A percentile compares a stretch with the other conserved stretches of the same genome.
Conservation (phyloP, 2,113 vertebrate genomes). For the Amazona guildingii region DNA sequence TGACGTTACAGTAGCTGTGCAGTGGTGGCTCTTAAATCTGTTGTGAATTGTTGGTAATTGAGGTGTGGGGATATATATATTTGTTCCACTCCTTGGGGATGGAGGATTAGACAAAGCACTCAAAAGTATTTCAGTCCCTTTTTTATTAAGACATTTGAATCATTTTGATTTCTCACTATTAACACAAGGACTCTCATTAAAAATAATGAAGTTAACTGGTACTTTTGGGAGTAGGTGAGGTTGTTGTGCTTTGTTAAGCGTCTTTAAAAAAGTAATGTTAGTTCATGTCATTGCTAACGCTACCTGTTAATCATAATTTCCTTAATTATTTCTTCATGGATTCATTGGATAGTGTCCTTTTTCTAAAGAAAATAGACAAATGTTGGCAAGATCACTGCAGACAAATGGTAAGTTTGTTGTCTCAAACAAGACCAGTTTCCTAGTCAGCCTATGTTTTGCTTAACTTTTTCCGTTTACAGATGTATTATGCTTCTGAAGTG, state of each 20-base stretch:
- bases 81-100: not conserved
- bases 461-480: not conserved
- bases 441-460: not conserved
- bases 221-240: not conserved
- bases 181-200: not conserved
- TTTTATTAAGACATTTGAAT: not conserved
- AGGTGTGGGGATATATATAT: not conserved
- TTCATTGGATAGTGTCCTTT: slow-evolving; percentile 97
- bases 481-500: not conserved
- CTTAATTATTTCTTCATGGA: slow-evolving; percentile 87
- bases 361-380: slow-evolving; percentile 98
- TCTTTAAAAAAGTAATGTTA: not conserved
- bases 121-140: not conserved
- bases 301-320: slow-evolving; percentile 37
- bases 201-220: not conserved
- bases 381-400: slow-evolving; percentile 99
- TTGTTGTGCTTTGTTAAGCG: not conserved
- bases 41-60: not conserved
- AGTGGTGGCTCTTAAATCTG: not conserved
- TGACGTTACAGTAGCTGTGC: not conserved
- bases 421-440: not conserved
- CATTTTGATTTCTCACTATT: not conserved
- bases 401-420: slow-evolving; percentile 89
- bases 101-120: not conserved
- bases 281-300: not conserved